phyloP scores from a whole-genome alignment of 1,140 invertebrate species.

The Drosophila sp. region DNA sequence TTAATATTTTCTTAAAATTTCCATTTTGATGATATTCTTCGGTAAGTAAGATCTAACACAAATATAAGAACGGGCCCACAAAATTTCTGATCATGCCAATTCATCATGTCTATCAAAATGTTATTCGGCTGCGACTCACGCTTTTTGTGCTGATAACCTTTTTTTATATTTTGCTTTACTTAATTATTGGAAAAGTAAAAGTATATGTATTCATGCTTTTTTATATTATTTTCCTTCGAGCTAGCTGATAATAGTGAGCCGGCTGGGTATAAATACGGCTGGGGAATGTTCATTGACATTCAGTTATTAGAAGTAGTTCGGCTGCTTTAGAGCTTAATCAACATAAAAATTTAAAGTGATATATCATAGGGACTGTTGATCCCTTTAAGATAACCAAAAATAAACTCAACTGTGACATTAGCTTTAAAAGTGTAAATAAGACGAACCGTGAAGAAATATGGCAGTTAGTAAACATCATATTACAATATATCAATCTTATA shows the following conservation, averaged over 20 bases:
- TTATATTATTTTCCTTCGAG: constrained; percentile 29
- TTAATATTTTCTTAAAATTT: constrained; percentile 20
- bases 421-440: constrained; percentile 3
- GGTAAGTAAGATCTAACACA: background rate
- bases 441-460: constrained; percentile 33
- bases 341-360: constrained; percentile 11
- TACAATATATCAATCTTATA: too few species aligned
- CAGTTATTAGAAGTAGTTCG: constrained; percentile 57
- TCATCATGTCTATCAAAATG: constrained; percentile 43
- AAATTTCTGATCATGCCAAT: constrained; percentile 32
- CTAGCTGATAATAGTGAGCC: constrained; percentile 59
- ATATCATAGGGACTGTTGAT: constrained; percentile 10
- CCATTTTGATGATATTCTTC: constrained; percentile 9
- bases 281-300: constrained; percentile 21
- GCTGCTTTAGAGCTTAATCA: constrained; percentile 23
- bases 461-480: constrained; percentile 48
- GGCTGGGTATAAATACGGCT: constrained; percentile 62
- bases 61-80: constrained; percentile 23
- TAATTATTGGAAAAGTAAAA: constrained; percentile 62
- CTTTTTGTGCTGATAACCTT: constrained; percentile 23
- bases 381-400: background rate
- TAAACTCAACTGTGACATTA: constrained; percentile 1
- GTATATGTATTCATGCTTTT: constrained; percentile 45
- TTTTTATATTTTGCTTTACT: constrained; percentile 30
- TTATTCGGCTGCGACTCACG: constrained; percentile 12